These are phyloP conservation scores for Callyntrura sp. DNA, from an alignment of 2,888 invertebrate species.

Conservation along the genomic window DNA sequence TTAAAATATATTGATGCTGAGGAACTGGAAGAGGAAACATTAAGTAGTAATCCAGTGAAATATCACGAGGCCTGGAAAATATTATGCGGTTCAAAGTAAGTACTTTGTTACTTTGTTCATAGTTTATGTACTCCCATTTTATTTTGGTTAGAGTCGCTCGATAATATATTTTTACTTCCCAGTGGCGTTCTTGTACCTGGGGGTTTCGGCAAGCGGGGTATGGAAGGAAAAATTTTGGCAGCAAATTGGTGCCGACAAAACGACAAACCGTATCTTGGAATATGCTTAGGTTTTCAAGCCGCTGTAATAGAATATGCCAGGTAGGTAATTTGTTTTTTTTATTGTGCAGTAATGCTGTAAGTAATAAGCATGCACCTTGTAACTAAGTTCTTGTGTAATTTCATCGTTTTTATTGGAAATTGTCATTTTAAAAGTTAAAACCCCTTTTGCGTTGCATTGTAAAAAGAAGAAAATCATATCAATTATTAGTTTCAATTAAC, in stretches of 20 bases:
- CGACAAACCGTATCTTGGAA: slow-evolving; percentile 96
- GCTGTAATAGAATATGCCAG: slow-evolving; percentile 97
- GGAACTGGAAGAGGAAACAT: slow-evolving; percentile 92
- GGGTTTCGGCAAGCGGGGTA: slow-evolving; percentile 98
- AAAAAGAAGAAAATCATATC: neutral
- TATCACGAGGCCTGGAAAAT: slow-evolving; percentile 98
- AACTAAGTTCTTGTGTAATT: neutral
- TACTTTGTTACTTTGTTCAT: slow-evolving; percentile 84
- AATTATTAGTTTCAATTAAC: slow-evolving; percentile 37
- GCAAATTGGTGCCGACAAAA: slow-evolving; percentile 97
- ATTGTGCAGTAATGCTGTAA: neutral
- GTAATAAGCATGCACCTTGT: too few species aligned
- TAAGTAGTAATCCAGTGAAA: slow-evolving; percentile 91
- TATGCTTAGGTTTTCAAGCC: slow-evolving; percentile 99
- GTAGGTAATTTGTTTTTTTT: slow-evolving; percentile 79
- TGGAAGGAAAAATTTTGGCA: slow-evolving; percentile 98
- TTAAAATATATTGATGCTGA: slow-evolving; percentile 96
- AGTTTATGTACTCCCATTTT: neutral
- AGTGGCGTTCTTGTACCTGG: slow-evolving; percentile 98
- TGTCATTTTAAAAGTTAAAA: slow-evolving; percentile 33
- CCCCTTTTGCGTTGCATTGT: slow-evolving; percentile 68
- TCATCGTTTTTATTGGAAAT: slow-evolving; percentile 39
- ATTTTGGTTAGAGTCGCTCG: too few species aligned
- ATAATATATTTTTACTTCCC: slow-evolving; percentile 83
- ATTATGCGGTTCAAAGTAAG: slow-evolving; percentile 94